Evolutionary conservation across 92 coral and sea anemone species (phyloP).

Genomic region (Epizoanthus ramosus): DNA sequence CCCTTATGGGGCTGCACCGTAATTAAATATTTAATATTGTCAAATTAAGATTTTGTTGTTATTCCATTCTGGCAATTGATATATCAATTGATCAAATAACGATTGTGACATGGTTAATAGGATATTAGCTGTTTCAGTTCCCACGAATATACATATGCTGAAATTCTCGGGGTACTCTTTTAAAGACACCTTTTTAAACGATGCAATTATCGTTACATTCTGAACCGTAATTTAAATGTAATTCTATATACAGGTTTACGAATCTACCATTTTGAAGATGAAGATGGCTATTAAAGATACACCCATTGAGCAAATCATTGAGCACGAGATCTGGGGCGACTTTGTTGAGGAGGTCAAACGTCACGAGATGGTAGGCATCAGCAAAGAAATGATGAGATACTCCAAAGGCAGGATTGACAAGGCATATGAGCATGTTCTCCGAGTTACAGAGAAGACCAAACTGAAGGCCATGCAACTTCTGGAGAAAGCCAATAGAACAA

Average conservation of each 20-base stretch:
- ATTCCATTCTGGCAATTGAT: no score
- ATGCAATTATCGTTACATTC: no score
- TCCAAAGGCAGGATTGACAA: constrained; percentile 37
- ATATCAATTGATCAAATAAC: no score
- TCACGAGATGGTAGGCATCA: constrained; percentile 64
- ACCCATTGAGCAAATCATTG: constrained; percentile 58
- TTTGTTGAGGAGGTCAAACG: constrained; percentile 73
- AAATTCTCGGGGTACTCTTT: no score
- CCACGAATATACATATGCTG: no score
- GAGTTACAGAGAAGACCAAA: constrained; percentile 46
- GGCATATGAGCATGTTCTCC: constrained; percentile 39
- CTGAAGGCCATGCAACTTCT: constrained; percentile 47
- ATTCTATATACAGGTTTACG: not conserved
- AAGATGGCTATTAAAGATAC: constrained; percentile 58
- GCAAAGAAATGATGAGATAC: constrained; percentile 50
- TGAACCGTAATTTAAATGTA: no score
- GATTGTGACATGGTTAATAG: no score
- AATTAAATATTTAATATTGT: no score
- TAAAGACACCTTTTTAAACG: no score
- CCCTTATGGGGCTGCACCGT: no score
- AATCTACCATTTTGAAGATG: constrained; percentile 34
- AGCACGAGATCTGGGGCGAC: constrained; percentile 76
- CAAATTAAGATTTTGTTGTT: no score
- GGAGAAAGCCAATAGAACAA: constrained; percentile 52
- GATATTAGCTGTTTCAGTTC: no score